phyloP scores from a whole-genome alignment of 2,113 vertebrate species.

The Brevimyrus niger region DNA sequence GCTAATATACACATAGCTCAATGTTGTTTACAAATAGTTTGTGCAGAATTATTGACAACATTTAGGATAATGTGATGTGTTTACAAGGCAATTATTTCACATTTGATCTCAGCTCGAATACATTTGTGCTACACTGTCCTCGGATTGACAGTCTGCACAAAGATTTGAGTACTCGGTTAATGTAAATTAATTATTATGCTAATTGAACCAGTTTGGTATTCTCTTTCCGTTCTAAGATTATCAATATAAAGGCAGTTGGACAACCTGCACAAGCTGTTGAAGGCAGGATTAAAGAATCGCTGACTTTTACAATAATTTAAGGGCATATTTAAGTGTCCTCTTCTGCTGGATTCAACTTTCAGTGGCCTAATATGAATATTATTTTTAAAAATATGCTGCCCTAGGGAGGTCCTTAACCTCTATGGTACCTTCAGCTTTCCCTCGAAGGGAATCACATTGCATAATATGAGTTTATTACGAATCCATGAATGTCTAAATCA shows the following conservation, averaged over 20 bases:
- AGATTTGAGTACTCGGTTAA: neutral
- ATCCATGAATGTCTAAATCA: neutral
- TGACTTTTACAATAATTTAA: conserved; percentile 3
- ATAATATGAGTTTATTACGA: neutral
- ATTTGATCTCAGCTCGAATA: neutral
- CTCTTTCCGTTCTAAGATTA: neutral
- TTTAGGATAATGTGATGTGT: neutral
- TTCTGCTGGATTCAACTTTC: neutral
- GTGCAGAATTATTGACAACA: neutral
- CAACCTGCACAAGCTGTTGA: neutral
- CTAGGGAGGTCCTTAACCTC: neutral
- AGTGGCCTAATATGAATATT: neutral
- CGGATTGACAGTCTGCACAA: neutral
- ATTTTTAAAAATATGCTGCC: neutral
- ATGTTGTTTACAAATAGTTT: neutral
- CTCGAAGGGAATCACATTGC: neutral
- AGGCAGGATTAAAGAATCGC: neutral
- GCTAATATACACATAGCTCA: neutral
- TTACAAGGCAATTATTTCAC: neutral
- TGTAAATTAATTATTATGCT: conserved; percentile 1
- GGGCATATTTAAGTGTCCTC: neutral
- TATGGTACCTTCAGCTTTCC: neutral
- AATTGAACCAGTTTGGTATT: neutral
- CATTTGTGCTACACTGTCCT: neutral
- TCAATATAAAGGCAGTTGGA: neutral